Evolutionary conservation across 2,888 invertebrate genomes (phyloP), one percentile per base, ranked within the genome.

Genomic region (Apodemia duryi): DNA sequence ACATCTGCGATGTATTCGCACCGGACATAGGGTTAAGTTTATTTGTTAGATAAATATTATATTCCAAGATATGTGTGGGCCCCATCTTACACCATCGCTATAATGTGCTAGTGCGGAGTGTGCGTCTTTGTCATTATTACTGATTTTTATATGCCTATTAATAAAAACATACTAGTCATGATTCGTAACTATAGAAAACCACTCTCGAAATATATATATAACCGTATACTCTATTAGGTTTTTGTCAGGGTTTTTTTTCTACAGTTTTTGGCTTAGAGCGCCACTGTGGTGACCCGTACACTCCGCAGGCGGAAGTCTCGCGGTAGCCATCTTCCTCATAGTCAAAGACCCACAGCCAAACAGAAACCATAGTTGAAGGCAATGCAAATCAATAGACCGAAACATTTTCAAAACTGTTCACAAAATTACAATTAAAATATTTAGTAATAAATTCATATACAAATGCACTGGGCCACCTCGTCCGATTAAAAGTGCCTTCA

Each of bases 401-500:
- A 76, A 72, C 72, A 73, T 72, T 73, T 74, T 74, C 73, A 79
- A 79, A 77, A 71, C 71, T 72, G 72, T 66, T 72, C 72, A 72
- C 69, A 77, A 82, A 78, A 76, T 76, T 65, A 68, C 67, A 68
- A 63, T 49, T 49, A 49, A 49, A 49, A 49, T 49, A 49, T 49
- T 49, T n/a, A 13, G n/a, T n/a, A 49, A 49, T 6, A 46, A 13
- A 70, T 64, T 71, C 92, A 93, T 93, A 93, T 93, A 93, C 94
- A 93, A 93, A 93, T 91, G 93, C 95, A 95, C 95, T 95, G 96
- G 96, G 96, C 96, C 96, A 95, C 94, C 94, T 95, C 96, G 97
- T 97, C 97, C 96, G 96, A 95, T 95, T 95, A 95, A 95, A 97
- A 96, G 97, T 97, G 97, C 97, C 97, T 97, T 97, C 97, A 95